Evolutionary conservation across 1,140 invertebrate species (phyloP).

Genomic region (Drosophila lowei): DNA sequence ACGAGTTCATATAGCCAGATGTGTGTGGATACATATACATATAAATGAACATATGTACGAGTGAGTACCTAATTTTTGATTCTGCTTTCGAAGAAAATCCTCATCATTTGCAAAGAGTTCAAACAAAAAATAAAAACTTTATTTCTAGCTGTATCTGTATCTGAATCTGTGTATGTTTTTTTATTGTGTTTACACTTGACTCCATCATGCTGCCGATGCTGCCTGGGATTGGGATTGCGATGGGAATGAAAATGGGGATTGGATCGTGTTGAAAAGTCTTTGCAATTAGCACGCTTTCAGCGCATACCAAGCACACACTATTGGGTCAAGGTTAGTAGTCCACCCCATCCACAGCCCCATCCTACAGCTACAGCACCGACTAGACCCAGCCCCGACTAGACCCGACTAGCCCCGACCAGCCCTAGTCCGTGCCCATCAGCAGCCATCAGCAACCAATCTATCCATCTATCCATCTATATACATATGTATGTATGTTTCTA

Average conservation of each 20-base stretch:
- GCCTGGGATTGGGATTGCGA: background rate
- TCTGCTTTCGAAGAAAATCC: constrained; percentile 12
- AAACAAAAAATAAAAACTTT: constrained; percentile 29
- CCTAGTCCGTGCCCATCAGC: background rate
- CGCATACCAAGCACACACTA: constrained; percentile 42
- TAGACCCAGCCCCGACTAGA: constrained; percentile 6
- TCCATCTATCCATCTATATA: background rate
- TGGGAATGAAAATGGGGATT: background rate
- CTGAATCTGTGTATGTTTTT: constrained; percentile 31
- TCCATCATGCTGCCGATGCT: constrained; percentile 31
- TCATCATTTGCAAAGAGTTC: constrained; percentile 37
- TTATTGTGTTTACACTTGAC: constrained; percentile 73
- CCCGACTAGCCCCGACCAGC: background rate
- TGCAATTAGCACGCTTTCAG: constrained; percentile 77
- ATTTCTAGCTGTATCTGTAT: constrained; percentile 28
- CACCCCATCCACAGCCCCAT: constrained; percentile 21
- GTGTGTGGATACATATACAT: background rate
- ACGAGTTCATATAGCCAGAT: constrained; percentile 40
- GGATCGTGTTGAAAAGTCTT: constrained; percentile 61
- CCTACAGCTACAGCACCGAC: background rate
- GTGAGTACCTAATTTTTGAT: background rate
- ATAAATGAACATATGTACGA: background rate
- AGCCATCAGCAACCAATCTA: constrained; percentile 15
- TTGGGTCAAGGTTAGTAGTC: constrained; percentile 73
- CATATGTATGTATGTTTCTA: constrained; percentile 6